Percentiles rank a stretch among this genome's conserved stretches.
These are phyloP conservation scores for Dasyornis broadbenti DNA, from an alignment of 2,113 vertebrate genomes.

Conservation along the genomic window DNA sequence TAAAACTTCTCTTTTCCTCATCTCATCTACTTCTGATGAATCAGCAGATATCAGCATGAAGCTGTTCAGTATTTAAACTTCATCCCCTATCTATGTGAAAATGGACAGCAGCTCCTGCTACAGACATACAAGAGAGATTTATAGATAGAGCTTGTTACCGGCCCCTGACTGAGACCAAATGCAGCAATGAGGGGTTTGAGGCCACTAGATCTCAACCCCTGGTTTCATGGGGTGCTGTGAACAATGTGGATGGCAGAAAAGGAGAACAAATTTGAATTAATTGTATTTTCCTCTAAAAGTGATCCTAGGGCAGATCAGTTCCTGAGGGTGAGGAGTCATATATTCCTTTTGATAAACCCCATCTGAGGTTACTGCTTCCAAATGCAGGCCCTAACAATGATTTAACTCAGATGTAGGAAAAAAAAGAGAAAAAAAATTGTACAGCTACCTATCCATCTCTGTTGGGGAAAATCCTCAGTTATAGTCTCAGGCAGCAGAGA, in stretches of 20 bases:
- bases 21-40: neutral
- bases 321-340: neutral
- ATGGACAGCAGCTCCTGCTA: neutral
- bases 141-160: neutral
- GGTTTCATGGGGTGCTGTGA: neutral
- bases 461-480: slow-evolving; percentile 23
- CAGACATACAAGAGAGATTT: neutral
- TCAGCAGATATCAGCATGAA: neutral
- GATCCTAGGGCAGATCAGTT: neutral
- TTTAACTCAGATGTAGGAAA: neutral
- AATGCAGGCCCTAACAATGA: neutral
- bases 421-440: neutral
- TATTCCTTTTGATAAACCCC: neutral
- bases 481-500: neutral
- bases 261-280: neutral
- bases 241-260: neutral
- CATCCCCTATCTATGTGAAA: neutral
- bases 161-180: neutral
- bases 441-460: slow-evolving; percentile 45
- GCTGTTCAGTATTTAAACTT: neutral
- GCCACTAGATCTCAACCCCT: neutral
- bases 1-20: neutral
- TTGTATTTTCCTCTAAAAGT: neutral
- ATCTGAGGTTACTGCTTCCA: neutral
- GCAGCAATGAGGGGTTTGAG: neutral